Conservation (phyloP, 2,113 vertebrate genomes). For the Ptilorrhoa leucosticta region DNA sequence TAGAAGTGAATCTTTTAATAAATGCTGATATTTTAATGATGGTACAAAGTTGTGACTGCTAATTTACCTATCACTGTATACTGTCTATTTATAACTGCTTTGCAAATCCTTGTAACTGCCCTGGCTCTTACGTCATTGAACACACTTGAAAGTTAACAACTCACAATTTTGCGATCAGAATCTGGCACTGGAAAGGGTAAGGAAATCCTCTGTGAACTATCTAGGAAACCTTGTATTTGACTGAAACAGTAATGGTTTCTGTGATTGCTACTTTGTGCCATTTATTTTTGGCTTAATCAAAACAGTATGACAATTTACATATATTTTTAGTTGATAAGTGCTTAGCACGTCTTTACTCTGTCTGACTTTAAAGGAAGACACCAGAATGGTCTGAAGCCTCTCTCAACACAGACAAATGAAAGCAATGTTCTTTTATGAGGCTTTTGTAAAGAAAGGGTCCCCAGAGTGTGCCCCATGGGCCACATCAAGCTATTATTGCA, state of each 20-base stretch:
- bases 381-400: not conserved
- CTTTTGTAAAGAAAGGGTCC: not conserved
- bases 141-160: not conserved
- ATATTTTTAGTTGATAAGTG: not conserved
- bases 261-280: not conserved
- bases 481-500: not conserved
- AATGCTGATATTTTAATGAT: not conserved
- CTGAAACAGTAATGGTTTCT: not conserved
- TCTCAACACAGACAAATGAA: not conserved
- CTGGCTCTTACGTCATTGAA: not conserved
- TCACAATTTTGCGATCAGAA: not conserved
- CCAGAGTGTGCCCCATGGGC: not conserved
- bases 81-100: not conserved
- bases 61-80: not conserved
- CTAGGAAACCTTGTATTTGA: not conserved
- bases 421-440: not conserved
- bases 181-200: not conserved
- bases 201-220: not conserved
- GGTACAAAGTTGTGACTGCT: not conserved
- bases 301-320: not conserved
- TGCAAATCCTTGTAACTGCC: not conserved
- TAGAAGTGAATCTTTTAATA: not conserved
- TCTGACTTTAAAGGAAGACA: not conserved
- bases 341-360: not conserved
- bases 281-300: not conserved